phyloP scores from a whole-genome alignment of 2,888 invertebrate species.

The Caradrina kadenii region DNA sequence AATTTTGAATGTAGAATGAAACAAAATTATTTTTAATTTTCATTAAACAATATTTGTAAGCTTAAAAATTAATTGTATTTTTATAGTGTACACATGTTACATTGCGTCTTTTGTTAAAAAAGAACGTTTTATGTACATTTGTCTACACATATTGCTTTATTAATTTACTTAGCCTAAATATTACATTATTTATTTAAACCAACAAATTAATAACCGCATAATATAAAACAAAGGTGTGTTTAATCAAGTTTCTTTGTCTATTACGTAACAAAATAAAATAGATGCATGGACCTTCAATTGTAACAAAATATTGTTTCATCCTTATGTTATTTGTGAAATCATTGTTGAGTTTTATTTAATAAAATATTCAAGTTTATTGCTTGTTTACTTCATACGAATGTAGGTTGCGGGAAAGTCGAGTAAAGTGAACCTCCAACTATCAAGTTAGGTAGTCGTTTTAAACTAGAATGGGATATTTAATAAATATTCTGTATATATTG shows the following conservation, averaged over 20 bases:
- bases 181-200: constrained; percentile 47
- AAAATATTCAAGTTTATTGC: constrained; percentile 76
- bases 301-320: constrained; percentile 77
- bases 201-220: constrained; percentile 55
- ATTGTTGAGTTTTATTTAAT: constrained; percentile 90
- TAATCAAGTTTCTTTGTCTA: constrained; percentile 69
- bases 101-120: constrained; percentile 81
- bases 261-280: constrained; percentile 64
- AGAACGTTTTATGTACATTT: constrained; percentile 77
- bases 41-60: constrained; percentile 48
- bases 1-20: constrained; percentile 22
- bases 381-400: constrained; percentile 48
- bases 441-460: constrained; percentile 29
- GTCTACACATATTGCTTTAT: constrained; percentile 70
- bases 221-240: constrained; percentile 64
- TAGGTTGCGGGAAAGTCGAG: constrained; percentile 7
- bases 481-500: no score
- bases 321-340: constrained; percentile 83
- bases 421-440: constrained; percentile 15
- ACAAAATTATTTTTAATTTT: constrained; percentile 46
- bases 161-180: constrained; percentile 60
- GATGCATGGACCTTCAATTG: constrained; percentile 75
- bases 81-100: constrained; percentile 75
- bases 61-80: constrained; percentile 44
- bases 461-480: constrained; percentile 15